Evolutionary conservation across 2,888 invertebrate genomes (phyloP).

Genomic region (Oxytorus armatus): DNA sequence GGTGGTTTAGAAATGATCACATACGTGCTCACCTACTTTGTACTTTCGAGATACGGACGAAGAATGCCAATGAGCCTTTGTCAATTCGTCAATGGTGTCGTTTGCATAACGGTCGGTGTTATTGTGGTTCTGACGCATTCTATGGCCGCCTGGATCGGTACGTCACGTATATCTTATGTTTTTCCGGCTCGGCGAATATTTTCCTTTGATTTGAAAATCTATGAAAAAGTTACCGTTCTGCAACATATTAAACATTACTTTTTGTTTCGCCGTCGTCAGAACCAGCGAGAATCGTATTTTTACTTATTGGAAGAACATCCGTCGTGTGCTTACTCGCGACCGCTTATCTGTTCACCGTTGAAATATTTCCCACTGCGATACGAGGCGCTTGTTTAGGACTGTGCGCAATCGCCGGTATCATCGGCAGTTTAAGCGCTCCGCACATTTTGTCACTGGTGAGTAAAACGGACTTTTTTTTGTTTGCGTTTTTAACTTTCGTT

Average conservation of each 20-base stretch:
- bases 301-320: slow-evolving; percentile 83
- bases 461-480: too few species aligned
- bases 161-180: slow-evolving; percentile 29
- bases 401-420: slow-evolving; percentile 84
- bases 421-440: slow-evolving; percentile 85
- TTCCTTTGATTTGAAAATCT: background rate
- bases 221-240: too few species aligned
- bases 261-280: slow-evolving; percentile 32
- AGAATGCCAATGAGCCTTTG: slow-evolving; percentile 83
- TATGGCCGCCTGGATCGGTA: slow-evolving; percentile 71
- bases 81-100: slow-evolving; percentile 82
- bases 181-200: background rate
- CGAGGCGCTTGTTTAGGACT: slow-evolving; percentile 83
- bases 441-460: slow-evolving; percentile 81
- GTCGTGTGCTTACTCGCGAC: slow-evolving; percentile 85
- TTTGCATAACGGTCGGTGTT: slow-evolving; percentile 82
- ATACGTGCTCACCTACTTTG: slow-evolving; percentile 82
- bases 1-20: slow-evolving; percentile 84
- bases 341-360: slow-evolving; percentile 82
- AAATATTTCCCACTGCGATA: slow-evolving; percentile 83
- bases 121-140: slow-evolving; percentile 75
- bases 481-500: too few species aligned
- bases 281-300: slow-evolving; percentile 69
- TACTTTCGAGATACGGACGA: slow-evolving; percentile 83
- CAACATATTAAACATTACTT: background rate